These are phyloP conservation scores for Nemurella pictetii DNA, from an alignment of 2,888 invertebrate species.

Conservation along the genomic window DNA sequence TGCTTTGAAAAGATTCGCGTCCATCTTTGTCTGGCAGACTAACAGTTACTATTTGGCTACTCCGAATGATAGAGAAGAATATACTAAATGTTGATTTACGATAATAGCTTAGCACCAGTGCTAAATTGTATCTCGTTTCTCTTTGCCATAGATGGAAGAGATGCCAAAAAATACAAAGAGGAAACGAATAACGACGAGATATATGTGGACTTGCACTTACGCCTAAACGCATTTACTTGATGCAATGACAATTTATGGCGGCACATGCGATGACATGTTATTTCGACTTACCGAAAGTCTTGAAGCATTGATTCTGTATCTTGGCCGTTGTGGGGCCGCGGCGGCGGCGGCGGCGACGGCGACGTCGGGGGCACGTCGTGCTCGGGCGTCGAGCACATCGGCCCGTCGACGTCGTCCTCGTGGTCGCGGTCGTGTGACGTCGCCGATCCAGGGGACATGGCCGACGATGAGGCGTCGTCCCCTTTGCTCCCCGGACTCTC, in stretches of 20 bases:
- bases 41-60: conserved; percentile 44
- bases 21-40: conserved; percentile 22
- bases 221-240: conserved; percentile 3
- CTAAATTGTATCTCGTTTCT: conserved; percentile 45
- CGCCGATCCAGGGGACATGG: conserved; percentile 22
- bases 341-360: conserved; percentile 24
- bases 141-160: conserved; percentile 27
- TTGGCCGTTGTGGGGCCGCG: conserved; percentile 18
- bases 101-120: conserved; percentile 47
- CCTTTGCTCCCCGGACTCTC: conserved; percentile 58
- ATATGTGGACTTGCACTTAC: conserved; percentile 8
- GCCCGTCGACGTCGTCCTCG: conserved; percentile 20
- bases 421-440: conserved; percentile 8
- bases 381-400: conserved; percentile 17
- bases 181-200: conserved; percentile 25
- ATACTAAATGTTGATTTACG: conserved; percentile 47
- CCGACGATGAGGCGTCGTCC: conserved; percentile 51
- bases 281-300: conserved; percentile 22
- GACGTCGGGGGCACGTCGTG: conserved; percentile 23
- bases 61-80: conserved; percentile 39
- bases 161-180: conserved; percentile 36
- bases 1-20: conserved; percentile 10
- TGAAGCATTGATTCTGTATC: conserved; percentile 24
- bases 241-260: background rate
- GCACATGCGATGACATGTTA: background rate